Base-by-base conservation (phyloP, 2,888 invertebrate species). In the Diarsia dahlii region DNA sequence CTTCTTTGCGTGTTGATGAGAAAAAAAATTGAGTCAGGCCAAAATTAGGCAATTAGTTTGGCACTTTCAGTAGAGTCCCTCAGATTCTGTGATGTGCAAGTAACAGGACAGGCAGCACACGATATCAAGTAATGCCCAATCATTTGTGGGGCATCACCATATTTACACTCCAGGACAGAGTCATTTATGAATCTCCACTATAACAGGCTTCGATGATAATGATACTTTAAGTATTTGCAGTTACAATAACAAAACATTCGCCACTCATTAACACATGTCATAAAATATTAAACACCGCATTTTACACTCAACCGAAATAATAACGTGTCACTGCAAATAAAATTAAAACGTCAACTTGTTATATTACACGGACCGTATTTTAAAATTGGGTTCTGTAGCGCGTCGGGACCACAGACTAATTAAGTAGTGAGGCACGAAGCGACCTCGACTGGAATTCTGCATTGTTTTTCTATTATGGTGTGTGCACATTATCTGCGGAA, bases 321-420 rank as follows among this genome's bases (percentile, higher is more conserved):
- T 20, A 64, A 58, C 34, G 20, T 34, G 54, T 34, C 45, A 62
- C 46, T 60, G 15, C 46, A 64, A 74, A 74, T 70, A 28, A 75
- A 72, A 84, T 70, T 58, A 73, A 80, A 84, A 75, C 18, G 67
- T 70, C 50, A 75, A 75, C 46, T 66, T 64, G 73, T 80, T 63
- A 67, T 66, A 67, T 76, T 67, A 64, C 58, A 71, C 56, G 56
- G 68, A 65, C 63, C 54, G 48, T 85, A 73, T 74, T 78, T 82
- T 78, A 82, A 84, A 74, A 85, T 82, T 74, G 73, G 64, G 81
- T 78, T 75, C 62, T 60, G 52, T 46, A 58, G 48, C 50, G 58
- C 66, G 34, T 54, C 50, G 52, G 73, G 66, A 66, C 76, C 83
- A 70, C 86, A 81, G 81, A 76, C 82, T 85, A 86, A 85, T 85